phyloP scores from a whole-genome alignment of 1,140 invertebrate genomes.

The Probaryconus sp. region DNA sequence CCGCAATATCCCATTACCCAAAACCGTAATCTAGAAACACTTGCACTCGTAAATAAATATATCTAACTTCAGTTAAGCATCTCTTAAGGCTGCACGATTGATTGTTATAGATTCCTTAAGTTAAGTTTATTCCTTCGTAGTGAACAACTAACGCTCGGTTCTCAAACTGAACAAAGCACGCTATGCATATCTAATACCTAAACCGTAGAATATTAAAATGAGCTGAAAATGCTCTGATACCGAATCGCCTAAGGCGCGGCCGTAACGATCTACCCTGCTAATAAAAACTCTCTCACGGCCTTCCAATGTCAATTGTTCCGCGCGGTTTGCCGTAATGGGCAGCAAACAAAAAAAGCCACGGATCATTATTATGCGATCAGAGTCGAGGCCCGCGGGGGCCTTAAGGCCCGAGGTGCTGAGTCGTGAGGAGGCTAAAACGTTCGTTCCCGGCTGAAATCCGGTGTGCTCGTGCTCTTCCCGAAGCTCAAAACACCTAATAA shows the following conservation, averaged over 20 bases:
- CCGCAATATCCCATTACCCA: no score
- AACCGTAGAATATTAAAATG: constrained; percentile 46
- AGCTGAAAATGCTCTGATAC: constrained; percentile 27
- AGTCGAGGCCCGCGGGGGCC: constrained; percentile 8
- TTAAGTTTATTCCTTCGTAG: no score
- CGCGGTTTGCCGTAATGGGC: background rate
- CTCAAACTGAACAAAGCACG: constrained; percentile 3
- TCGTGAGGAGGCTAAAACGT: constrained; percentile 30
- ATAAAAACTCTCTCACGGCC: constrained; percentile 61
- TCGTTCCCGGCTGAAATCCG: background rate
- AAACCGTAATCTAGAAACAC: no score
- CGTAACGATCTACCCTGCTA: constrained; percentile 11
- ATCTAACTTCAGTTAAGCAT: no score
- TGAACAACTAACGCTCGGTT: no score
- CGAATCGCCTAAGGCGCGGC: constrained; percentile 5
- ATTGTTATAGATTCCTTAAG: no score
- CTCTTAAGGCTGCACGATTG: no score
- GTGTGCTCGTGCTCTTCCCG: constrained; percentile 32
- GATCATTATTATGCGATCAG: constrained; percentile 30
- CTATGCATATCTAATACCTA: constrained; percentile 32
- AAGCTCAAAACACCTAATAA: constrained; percentile 69
- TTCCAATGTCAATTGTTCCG: constrained; percentile 57
- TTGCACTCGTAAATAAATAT: no score
- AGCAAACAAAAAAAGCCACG: constrained; percentile 37
- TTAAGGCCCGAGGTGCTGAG: constrained; percentile 3